phyloP scores from a whole-genome alignment of 2,113 vertebrate species.

The Pseudorhombus dupliciocellatus region DNA sequence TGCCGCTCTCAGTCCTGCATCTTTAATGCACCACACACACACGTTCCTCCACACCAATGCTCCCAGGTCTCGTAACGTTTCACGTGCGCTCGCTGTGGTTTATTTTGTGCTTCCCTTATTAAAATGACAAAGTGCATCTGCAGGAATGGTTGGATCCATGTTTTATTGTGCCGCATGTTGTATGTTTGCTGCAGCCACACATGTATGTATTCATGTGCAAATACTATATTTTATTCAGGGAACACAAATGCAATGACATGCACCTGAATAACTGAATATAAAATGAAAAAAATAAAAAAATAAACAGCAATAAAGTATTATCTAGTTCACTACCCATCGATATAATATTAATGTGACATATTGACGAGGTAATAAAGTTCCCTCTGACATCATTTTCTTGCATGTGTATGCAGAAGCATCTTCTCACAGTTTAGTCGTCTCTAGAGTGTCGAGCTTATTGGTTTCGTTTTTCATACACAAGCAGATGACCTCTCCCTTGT shows the following conservation, averaged over 20 bases:
- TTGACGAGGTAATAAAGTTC: neutral
- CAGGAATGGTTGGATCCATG: neutral
- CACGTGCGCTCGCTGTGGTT: neutral
- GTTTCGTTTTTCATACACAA: conserved; percentile 38
- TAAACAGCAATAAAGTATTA: conserved; percentile 1
- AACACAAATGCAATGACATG: neutral
- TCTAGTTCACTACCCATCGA: conserved; percentile 16
- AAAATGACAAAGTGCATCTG: neutral
- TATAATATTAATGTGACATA: neutral
- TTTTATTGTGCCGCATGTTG: neutral
- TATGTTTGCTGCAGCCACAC: neutral
- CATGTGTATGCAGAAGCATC: neutral
- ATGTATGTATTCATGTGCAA: neutral
- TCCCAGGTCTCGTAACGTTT: neutral
- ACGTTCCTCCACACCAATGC: neutral
- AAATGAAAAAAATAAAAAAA: neutral
- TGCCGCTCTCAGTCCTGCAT: neutral
- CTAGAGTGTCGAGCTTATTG: conserved; percentile 45
- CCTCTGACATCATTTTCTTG: neutral
- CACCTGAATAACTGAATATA: too few relatives aligned
- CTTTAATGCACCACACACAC: neutral
- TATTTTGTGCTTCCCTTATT: neutral
- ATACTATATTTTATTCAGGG: neutral
- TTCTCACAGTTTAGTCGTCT: conserved; percentile 8
- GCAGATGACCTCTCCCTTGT: neutral